Base-by-base conservation (phyloP, 1,140 invertebrate genomes). In the Pectinophora gossypiella region DNA sequence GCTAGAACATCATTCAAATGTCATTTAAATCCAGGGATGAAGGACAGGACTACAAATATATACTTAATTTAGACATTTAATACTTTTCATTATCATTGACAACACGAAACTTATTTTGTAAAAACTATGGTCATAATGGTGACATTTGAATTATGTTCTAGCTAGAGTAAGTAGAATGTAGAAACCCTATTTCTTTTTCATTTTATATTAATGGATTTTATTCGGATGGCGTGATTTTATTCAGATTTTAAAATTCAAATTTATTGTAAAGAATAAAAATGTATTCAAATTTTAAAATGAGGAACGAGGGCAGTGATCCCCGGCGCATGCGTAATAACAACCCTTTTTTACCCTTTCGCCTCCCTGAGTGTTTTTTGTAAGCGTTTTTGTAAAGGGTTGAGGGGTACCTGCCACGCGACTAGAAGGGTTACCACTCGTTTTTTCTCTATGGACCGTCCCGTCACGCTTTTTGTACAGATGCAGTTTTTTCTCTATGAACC, bases 321-420 rank as follows among this genome's bases (percentile, higher is more conserved):
- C 58, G 63, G 59, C 82, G 84, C 82, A 85, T 83, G 84, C 80
- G 82, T 82, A 76, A 70, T 67, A 72, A 56, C 73, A 83, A 84
- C 80, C 82, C 82, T 85, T 85, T 85, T 85, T 83, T 79, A 84
- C 77, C 83, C 80, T 81, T 85, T 83, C 74, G 68, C 61, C 71
- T 74, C 81, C 79, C 81, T 54, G 75, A 76, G 72, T 59, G 68
- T 85, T 84, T 87, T 85, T 86, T 85, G 69, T 84, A 68, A 77
- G 72, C 63, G 66, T 79, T 80, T 83, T 78, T 78, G 56, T 78
- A 85, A 83, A 83, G 80, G 77, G 83, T 86, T 74, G 58, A 72
- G 76, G 80, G 80, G 80, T 84, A 86, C 83, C 83, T 86, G 80
- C 77, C 66, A 66, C 63, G 63, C 61, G 65, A 68, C 68, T 40